phyloP scores from a whole-genome alignment of 2,113 vertebrate species.

The Pleuronectes platessa region DNA sequence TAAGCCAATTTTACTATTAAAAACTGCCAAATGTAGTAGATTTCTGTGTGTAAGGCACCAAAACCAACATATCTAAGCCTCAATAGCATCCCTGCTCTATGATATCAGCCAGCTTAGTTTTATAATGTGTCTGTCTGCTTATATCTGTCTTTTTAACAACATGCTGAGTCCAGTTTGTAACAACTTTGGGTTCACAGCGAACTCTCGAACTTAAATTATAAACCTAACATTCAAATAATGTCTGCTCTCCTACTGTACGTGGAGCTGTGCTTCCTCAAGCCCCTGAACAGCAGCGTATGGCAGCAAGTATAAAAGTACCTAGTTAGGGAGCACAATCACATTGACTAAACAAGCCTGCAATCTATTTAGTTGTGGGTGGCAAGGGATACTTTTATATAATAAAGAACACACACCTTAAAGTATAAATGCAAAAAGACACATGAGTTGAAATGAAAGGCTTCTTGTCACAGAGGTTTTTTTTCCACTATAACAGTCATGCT shows the following conservation, averaged over 20 bases:
- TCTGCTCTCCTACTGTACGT: not conserved
- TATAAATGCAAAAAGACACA: slow-evolving; percentile 19
- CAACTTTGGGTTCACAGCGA: not conserved
- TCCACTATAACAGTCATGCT: slow-evolving; percentile 34
- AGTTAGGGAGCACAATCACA: slow-evolving; percentile 9
- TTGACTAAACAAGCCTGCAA: slow-evolving; percentile 7
- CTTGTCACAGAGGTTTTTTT: slow-evolving; percentile 37
- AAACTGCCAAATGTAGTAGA: not conserved
- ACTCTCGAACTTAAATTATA: not conserved
- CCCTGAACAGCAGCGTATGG: not conserved
- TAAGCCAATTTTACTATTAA: slow-evolving; percentile 9
- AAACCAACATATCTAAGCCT: not conserved
- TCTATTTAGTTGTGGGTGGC: slow-evolving; percentile 11
- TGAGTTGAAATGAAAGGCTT: slow-evolving; percentile 33
- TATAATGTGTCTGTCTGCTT: not conserved
- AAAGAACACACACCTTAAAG: slow-evolving; percentile 17
- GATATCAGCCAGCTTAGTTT: not conserved
- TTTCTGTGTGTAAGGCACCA: slow-evolving; percentile 1
- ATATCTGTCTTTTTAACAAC: not conserved
- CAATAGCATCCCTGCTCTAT: not conserved
- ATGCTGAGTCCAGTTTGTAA: not conserved
- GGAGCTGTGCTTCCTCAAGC: not conserved
- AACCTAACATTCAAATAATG: not conserved
- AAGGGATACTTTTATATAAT: slow-evolving; percentile 23
- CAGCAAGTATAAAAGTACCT: slow-evolving; percentile 5